phyloP scores from a whole-genome alignment of 2,113 vertebrate species.

The Columbina picui region DNA sequence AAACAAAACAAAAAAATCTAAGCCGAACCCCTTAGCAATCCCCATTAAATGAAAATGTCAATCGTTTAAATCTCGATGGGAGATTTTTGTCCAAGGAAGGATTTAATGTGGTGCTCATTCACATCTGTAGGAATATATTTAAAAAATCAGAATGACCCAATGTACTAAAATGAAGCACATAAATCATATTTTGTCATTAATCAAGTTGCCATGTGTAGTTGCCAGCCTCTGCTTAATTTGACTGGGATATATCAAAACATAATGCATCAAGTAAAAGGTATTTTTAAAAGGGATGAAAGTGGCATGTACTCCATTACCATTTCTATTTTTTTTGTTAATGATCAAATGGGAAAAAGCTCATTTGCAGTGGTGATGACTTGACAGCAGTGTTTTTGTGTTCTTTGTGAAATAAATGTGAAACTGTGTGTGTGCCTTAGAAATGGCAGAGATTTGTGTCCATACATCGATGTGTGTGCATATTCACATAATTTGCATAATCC shows the following conservation, averaged over 20 bases:
- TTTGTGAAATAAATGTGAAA: neutral
- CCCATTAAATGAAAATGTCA: neutral
- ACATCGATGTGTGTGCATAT: neutral
- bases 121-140: slow-evolving; percentile 23
- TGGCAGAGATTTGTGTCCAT: neutral
- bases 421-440: rapidly evolving
- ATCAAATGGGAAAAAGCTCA: slow-evolving; percentile 10
- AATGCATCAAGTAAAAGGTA: slow-evolving; percentile 23
- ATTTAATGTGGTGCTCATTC: slow-evolving; percentile 34
- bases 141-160: slow-evolving; percentile 26
- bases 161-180: slow-evolving; percentile 36
- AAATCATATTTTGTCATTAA: slow-evolving; percentile 49
- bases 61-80: slow-evolving; percentile 33
- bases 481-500: neutral
- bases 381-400: neutral
- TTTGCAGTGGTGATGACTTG: neutral
- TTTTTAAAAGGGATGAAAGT: slow-evolving; percentile 26
- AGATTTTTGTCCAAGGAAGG: slow-evolving; percentile 35
- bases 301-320: neutral
- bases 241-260: slow-evolving; percentile 19
- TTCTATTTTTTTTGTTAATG: slow-evolving; percentile 16
- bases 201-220: slow-evolving; percentile 26
- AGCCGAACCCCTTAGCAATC: neutral
- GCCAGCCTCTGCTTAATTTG: slow-evolving; percentile 29
- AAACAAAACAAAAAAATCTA: neutral